Conservation (phyloP, 2,888 invertebrate genomes). For the Andrena trimmerana region DNA sequence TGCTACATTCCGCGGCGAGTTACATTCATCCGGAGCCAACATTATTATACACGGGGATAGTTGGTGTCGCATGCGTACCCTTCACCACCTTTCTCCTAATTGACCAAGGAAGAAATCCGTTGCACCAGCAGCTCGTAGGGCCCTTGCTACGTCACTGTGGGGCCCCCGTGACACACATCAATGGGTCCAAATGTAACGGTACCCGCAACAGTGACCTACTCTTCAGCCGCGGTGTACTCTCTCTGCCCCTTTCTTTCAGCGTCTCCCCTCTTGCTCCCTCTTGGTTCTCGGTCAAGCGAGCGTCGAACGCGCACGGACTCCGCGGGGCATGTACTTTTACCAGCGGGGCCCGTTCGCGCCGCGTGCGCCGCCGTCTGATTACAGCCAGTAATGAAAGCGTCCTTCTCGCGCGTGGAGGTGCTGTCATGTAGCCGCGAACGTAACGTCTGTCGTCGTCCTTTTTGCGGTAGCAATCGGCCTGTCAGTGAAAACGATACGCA, state of each 20-base stretch:
- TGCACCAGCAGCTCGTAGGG: constrained; percentile 29
- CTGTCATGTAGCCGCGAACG: constrained; percentile 78
- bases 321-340: constrained; percentile 75
- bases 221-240: constrained; percentile 62
- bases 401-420: constrained; percentile 79
- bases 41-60: constrained; percentile 6
- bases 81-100: constrained; percentile 49
- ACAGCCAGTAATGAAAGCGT: constrained; percentile 82
- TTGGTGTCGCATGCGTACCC: neutral
- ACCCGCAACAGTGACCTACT: constrained; percentile 81
- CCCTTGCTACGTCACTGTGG: constrained; percentile 70
- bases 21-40: constrained; percentile 2
- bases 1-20: neutral
- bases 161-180: constrained; percentile 84
- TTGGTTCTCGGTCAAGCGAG: constrained; percentile 67
- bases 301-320: constrained; percentile 28
- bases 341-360: constrained; percentile 68
- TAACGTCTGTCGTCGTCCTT: constrained; percentile 30
- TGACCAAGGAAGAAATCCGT: constrained; percentile 25
- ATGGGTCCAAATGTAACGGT: constrained; percentile 82
- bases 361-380: constrained; percentile 77
- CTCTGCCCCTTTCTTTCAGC: constrained; percentile 64
- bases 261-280: constrained; percentile 54
- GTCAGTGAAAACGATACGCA: constrained; percentile 61
- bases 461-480: constrained; percentile 38